Evolutionary conservation across 2,113 vertebrate genomes (phyloP).

Genomic region (Dromaius novaehollandiae): DNA sequence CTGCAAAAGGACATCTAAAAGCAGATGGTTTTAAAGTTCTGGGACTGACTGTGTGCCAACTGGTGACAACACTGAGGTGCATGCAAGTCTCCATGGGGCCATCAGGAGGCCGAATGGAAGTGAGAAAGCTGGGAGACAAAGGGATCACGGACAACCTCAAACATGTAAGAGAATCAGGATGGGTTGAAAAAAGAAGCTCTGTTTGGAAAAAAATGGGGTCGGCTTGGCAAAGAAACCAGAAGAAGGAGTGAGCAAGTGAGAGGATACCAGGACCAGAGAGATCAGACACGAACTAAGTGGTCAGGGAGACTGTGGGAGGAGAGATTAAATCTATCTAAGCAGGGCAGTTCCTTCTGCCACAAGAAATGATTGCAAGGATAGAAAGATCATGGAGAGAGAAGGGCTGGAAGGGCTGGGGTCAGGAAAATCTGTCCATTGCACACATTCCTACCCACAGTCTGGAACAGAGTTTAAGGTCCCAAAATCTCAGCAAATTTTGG

Average conservation of each 20-base stretch:
- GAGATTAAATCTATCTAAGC: background rate
- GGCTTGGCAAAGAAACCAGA: accelerated
- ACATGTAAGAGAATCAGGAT: background rate
- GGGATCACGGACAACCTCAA: background rate
- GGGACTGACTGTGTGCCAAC: background rate
- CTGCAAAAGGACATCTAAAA: background rate
- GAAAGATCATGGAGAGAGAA: background rate
- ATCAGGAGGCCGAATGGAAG: background rate
- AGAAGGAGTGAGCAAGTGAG: accelerated
- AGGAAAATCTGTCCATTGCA: background rate
- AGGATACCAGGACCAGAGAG: background rate
- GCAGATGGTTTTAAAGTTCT: background rate
- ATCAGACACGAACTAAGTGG: background rate
- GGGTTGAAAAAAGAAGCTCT: background rate
- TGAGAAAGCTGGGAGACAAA: background rate
- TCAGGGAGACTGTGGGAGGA: background rate
- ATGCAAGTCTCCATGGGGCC: background rate
- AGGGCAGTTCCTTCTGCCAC: background rate
- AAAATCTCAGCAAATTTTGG: background rate
- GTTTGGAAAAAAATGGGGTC: background rate
- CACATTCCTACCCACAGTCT: background rate
- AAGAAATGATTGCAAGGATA: accelerated
- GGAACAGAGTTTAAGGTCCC: background rate
- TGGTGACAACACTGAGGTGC: background rate
- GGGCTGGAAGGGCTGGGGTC: background rate